Evolutionary conservation across 2,888 invertebrate genomes (phyloP), one percentile per base, ranked within the genome.

Genomic region (Ceraclea dissimilis): DNA sequence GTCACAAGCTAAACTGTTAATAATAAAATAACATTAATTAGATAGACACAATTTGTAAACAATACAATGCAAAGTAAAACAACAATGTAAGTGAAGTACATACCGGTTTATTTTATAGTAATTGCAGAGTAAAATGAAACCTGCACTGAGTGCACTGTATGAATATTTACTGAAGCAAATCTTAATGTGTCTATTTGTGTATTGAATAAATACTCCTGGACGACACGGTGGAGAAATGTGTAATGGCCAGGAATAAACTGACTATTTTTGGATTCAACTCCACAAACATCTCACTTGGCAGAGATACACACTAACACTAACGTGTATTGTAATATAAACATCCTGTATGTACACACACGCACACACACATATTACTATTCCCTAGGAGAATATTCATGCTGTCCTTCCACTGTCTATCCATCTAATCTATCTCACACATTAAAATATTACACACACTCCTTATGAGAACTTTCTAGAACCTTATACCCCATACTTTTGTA

Each of bases 91-190:
- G 10, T 26, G 10, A 10, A 26, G 4, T 26, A 39, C 39, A 39
- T 39, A 39, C 39, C 8, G 13, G 39, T 39, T 39, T n/a, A 13
- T n/a, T 39, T 39, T 39, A 2, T 39, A 4, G 2, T 13, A 39
- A 39, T 8, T 16, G 13, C 16, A 39, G 39, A 39, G 39, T 8
- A 55, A 55, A 50, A 44, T 46, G 19, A 17, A 50, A 51, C 50
- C 50, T 43, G 55, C 55, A 55, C 44, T 55, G 50, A 43, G 19
- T 22, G 55, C 55, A 55, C 50, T 43, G 55, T 26, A 44, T 34
- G 43, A 39, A 51, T 49, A 48, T 55, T 55, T 44, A 55, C 55
- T 55, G 55, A 55, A 49, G 51, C 54, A 18, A 47, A 47, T 18
- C 18, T 47, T 20, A 11, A 22, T 49, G 22, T 22, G 50, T 31